Evolutionary conservation across 2,888 invertebrate genomes (phyloP).

Genomic region (Cantharis rufa): DNA sequence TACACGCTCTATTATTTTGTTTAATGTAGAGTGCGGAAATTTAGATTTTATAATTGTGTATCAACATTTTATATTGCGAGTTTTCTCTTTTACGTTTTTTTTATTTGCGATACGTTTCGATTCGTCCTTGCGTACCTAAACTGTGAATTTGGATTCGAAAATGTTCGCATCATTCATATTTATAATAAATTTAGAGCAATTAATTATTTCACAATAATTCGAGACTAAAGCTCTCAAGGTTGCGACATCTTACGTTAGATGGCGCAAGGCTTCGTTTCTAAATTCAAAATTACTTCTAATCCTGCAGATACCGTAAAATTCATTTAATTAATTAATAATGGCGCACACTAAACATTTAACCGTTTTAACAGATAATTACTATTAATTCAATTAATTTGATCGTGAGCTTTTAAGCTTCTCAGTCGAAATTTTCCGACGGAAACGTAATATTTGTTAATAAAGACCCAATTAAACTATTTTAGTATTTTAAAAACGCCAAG

Average conservation of each 20-base stretch:
- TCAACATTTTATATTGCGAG: background rate
- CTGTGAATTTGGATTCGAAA: too few species aligned
- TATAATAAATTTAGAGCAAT: too few species aligned
- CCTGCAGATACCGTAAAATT: background rate
- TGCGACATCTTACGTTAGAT: background rate
- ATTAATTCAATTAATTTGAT: background rate
- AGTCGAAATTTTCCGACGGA: background rate
- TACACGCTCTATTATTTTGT: background rate
- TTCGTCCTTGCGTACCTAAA: too few species aligned
- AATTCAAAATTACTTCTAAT: background rate
- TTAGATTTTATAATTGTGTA: background rate
- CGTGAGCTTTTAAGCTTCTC: background rate
- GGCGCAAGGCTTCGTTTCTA: background rate
- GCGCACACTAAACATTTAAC: background rate
- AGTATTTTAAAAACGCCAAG: background rate
- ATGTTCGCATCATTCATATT: too few species aligned
- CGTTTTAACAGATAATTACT: background rate
- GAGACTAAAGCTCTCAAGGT: background rate
- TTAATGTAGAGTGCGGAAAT: background rate
- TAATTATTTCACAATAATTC: background rate
- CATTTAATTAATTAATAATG: background rate
- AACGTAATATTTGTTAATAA: background rate
- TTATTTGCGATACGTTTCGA: background rate
- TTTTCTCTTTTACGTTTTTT: background rate
- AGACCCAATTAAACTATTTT: background rate